phyloP scores from a whole-genome alignment of 1,140 invertebrate genomes.

The Lepidurus couesii region DNA sequence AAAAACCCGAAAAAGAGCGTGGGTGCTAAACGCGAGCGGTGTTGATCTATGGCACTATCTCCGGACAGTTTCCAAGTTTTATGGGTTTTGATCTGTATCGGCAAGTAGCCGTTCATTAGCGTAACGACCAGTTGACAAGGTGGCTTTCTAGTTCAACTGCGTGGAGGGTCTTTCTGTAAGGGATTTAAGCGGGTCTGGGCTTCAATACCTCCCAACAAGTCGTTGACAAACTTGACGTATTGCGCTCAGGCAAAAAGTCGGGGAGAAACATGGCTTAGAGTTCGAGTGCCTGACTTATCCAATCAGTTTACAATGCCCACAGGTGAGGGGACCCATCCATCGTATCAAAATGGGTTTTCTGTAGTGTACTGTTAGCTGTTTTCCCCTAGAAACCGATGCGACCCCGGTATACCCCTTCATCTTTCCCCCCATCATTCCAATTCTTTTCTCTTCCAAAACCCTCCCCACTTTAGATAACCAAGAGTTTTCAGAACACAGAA shows the following conservation, averaged over 20 bases:
- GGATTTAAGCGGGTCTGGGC: background rate
- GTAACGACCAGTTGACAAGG: conserved; percentile 17
- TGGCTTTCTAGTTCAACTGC: background rate
- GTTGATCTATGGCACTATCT: background rate
- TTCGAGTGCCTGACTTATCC: background rate
- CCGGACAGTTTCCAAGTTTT: background rate
- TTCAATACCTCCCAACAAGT: conserved; percentile 14
- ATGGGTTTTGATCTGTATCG: conserved; percentile 6
- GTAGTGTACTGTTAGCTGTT: no score
- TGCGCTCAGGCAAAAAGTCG: background rate
- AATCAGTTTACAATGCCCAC: conserved; percentile 11
- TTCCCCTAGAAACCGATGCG: background rate
- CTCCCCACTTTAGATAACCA: background rate
- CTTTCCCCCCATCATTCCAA: background rate
- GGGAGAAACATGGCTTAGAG: conserved; percentile 1
- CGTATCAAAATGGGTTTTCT: background rate
- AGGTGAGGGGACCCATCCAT: conserved; percentile 6
- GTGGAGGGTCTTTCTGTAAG: conserved; percentile 5
- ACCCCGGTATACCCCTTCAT: background rate
- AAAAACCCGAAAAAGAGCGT: no score
- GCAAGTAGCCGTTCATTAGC: conserved; percentile 12
- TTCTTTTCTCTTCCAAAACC: background rate
- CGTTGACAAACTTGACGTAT: background rate
- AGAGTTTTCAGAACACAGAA: background rate
- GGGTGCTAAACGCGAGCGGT: no score